Evolutionary conservation across 2,113 vertebrate genomes (phyloP).

Genomic region (Terrapene triunguis): DNA sequence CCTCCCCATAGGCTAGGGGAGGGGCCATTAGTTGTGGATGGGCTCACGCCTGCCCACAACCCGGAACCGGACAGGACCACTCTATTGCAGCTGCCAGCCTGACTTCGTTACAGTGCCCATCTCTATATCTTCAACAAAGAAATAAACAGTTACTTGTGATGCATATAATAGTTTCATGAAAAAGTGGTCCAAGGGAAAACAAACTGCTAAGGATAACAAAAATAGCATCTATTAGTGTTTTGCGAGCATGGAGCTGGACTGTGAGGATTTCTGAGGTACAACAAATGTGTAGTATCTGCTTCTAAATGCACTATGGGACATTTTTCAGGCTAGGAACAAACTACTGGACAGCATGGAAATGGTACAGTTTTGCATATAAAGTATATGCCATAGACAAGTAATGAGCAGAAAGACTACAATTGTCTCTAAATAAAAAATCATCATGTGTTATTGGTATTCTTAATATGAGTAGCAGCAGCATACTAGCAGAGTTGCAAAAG

Average conservation of each 20-base stretch:
- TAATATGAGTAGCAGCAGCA: not conserved
- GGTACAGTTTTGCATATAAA: constrained; percentile 39
- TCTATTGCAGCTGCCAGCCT: not conserved
- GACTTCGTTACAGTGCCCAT: not conserved
- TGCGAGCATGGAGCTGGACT: constrained; percentile 3
- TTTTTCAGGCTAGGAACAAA: constrained; percentile 48
- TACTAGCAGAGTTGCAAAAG: not conserved
- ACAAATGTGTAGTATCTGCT: constrained; percentile 32
- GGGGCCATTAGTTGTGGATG: too few relatives aligned
- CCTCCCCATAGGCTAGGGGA: too few relatives aligned
- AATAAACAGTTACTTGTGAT: not conserved
- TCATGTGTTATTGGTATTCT: not conserved
- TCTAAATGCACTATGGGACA: constrained; percentile 39
- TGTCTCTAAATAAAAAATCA: constrained; percentile 37
- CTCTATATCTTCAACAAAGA: not conserved
- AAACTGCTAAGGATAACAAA: constrained; percentile 5
- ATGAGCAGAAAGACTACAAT: constrained; percentile 1
- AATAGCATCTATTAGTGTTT: constrained; percentile 37
- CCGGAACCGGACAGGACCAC: not conserved
- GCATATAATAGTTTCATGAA: constrained; percentile 47
- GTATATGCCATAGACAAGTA: constrained; percentile 38
- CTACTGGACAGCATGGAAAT: constrained; percentile 2
- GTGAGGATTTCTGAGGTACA: not conserved
- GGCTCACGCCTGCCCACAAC: not conserved
- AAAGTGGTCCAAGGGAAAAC: constrained; percentile 20